These are phyloP conservation scores for Drosophila trapezifrons DNA, from an alignment of 1,140 invertebrate species.

Conservation along the genomic window DNA sequence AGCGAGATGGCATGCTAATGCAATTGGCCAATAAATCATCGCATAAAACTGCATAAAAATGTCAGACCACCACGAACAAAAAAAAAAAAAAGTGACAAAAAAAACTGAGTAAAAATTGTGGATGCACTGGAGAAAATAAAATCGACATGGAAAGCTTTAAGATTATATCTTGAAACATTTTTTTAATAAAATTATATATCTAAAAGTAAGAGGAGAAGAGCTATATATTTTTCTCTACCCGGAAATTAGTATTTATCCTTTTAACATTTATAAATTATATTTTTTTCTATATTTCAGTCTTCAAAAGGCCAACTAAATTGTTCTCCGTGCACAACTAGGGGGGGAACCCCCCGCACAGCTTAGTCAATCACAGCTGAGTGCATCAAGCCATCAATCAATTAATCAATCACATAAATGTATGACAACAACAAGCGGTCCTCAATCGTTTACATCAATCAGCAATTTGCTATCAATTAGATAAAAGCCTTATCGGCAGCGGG, in stretches of 20 bases:
- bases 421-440: conserved; percentile 32
- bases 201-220: too few species aligned
- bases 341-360: background rate
- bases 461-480: conserved; percentile 54
- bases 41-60: conserved; percentile 63
- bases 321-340: conserved; percentile 32
- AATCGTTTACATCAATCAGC: conserved; percentile 58
- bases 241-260: too few species aligned
- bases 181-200: background rate
- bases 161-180: too few species aligned
- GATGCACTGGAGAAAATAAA: background rate
- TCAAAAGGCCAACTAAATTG: background rate
- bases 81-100: conserved; percentile 1
- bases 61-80: conserved; percentile 12
- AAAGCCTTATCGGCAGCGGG: conserved; percentile 35
- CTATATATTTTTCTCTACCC: too few species aligned
- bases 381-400: conserved; percentile 58
- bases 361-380: conserved; percentile 56
- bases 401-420: conserved; percentile 58
- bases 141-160: too few species aligned
- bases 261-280: too few species aligned
- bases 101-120: conserved; percentile 15
- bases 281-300: too few species aligned
- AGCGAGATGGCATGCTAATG: conserved; percentile 57
- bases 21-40: conserved; percentile 76